A percentile compares a stretch with the other conserved stretches of the same genome.
phyloP scores from a whole-genome alignment of 53 echinoderm and acorn worm genomes.

The Henricia sp. region DNA sequence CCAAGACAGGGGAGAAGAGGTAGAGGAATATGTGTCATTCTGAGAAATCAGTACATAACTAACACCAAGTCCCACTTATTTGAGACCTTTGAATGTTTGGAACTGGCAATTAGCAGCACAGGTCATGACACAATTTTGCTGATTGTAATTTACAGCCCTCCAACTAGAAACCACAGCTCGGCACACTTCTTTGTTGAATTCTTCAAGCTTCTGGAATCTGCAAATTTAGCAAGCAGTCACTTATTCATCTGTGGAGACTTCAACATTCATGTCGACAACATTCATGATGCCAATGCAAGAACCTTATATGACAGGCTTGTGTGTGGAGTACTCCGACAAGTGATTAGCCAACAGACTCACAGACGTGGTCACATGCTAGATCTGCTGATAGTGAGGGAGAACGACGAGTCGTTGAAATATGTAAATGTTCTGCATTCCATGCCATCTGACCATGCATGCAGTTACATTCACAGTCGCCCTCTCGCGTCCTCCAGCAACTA shows the following conservation, averaged over 20 bases:
- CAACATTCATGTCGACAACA: no score
- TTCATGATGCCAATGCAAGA: no score
- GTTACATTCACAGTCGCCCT: not conserved
- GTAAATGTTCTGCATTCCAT: no score
- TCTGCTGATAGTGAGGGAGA: not conserved
- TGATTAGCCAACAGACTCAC: no score
- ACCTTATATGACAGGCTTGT: not conserved
- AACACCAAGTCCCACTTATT: no score
- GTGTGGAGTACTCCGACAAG: not conserved
- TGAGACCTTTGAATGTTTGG: no score
- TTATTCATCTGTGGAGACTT: no score
- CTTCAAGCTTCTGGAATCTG: not conserved
- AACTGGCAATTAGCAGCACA: no score
- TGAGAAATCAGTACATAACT: no score
- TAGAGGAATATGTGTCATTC: no score
- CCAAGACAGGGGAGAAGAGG: not conserved
- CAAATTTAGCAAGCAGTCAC: not conserved
- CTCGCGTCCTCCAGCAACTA: not conserved
- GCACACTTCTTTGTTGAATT: not conserved
- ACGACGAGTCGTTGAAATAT: no score
- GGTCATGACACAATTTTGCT: no score
- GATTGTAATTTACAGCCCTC: not conserved
- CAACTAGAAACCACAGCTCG: not conserved
- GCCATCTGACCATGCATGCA: not conserved
- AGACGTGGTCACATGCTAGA: not conserved